Percentiles rank a stretch among this genome's conserved stretches.
These are phyloP conservation scores for Anguilla obscura DNA, from an alignment of 2,797 vertebrate species.

Conservation along the genomic window DNA sequence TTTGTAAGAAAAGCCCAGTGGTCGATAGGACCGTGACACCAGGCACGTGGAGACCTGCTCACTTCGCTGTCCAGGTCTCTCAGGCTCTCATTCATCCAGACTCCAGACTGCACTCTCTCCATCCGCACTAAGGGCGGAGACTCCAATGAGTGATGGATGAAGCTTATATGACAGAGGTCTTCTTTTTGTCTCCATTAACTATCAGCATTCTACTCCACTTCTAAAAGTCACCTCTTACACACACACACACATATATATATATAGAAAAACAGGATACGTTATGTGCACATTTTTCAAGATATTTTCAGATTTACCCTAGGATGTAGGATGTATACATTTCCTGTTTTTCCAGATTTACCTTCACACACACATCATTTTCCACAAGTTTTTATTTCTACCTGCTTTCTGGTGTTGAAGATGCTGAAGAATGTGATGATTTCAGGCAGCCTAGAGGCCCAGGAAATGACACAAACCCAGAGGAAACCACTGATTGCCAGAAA, in stretches of 20 bases:
- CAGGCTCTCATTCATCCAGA: conserved; percentile 27
- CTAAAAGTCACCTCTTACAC: background rate
- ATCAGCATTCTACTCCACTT: conserved; percentile 44
- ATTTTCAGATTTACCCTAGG: too few species aligned
- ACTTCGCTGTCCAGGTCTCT: background rate
- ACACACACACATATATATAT: too few species aligned
- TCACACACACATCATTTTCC: too few species aligned
- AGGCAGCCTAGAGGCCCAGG: background rate
- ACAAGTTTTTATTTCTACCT: background rate
- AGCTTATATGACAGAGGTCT: conserved; percentile 51
- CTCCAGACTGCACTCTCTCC: conserved; percentile 29
- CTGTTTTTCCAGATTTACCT: too few species aligned
- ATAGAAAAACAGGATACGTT: background rate
- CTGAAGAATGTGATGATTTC: background rate
- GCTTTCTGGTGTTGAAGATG: background rate
- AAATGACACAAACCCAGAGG: background rate
- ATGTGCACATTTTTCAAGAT: background rate
- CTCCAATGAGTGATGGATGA: conserved; percentile 59
- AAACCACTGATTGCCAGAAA: background rate
- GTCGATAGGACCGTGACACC: background rate
- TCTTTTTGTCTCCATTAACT: conserved; percentile 55
- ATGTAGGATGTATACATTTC: too few species aligned
- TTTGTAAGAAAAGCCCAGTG: background rate
- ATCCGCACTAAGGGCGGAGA: conserved; percentile 44
- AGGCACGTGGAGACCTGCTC: background rate